Percentiles rank a stretch among this genome's conserved stretches.
These are phyloP conservation scores for Stratiolaelaps scimitus DNA, from an alignment of 1,140 invertebrate species.

Conservation along the genomic window DNA sequence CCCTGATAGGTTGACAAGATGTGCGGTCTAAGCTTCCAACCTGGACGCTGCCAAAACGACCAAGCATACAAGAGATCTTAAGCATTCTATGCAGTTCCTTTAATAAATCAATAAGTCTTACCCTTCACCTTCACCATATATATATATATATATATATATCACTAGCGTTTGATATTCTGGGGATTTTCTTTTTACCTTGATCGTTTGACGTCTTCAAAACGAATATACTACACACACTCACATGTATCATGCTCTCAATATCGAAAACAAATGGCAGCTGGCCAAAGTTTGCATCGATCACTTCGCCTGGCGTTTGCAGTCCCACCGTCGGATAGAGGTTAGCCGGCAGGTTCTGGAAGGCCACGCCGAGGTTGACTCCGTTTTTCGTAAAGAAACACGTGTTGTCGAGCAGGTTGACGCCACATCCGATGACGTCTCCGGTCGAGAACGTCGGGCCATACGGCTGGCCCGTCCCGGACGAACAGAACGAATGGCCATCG, in stretches of 20 bases:
- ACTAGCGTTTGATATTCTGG: not conserved
- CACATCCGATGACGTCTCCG: slow-evolving; percentile 89
- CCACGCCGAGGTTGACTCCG: slow-evolving; percentile 87
- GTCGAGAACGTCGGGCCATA: slow-evolving; percentile 99
- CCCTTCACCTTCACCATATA: not conserved
- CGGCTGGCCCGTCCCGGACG: slow-evolving; percentile 83
- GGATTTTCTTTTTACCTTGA: slow-evolving; percentile 8
- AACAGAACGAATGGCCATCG: slow-evolving; percentile 97
- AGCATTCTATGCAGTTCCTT: not conserved
- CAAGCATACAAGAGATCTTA: no score
- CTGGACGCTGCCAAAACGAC: no score
- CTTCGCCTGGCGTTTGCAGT: slow-evolving; percentile 91
- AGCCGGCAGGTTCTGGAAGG: slow-evolving; percentile 83
- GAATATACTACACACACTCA: slow-evolving; percentile 34
- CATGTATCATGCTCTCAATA: slow-evolving; percentile 84
- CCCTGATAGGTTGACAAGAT: no score
- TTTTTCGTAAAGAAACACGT: slow-evolving; percentile 99
- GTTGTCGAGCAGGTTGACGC: slow-evolving; percentile 92
- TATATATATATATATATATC: not conserved
- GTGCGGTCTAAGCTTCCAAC: no score
- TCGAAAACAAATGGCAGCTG: slow-evolving; percentile 94
- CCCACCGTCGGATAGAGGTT: slow-evolving; percentile 97
- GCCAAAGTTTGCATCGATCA: slow-evolving; percentile 97
- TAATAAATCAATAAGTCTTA: slow-evolving; percentile 15
- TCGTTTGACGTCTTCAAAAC: slow-evolving; percentile 6